These are phyloP conservation scores for Eristalis arbustorum DNA, from an alignment of 2,888 invertebrate genomes.

Conservation along the genomic window DNA sequence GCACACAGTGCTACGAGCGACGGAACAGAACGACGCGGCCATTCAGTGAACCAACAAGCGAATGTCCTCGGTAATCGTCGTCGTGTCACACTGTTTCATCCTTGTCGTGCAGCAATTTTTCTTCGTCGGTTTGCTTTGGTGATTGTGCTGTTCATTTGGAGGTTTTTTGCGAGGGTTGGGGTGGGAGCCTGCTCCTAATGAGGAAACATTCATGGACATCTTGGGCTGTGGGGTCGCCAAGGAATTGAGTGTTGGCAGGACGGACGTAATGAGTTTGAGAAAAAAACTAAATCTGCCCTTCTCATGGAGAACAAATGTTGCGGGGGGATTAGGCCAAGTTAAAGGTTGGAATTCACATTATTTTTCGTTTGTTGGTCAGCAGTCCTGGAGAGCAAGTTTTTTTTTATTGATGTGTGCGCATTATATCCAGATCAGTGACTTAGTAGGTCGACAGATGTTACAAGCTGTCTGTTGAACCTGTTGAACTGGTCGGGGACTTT, in stretches of 20 bases:
- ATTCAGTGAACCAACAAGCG: conserved; percentile 5
- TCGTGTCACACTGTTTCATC: background rate
- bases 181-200: background rate
- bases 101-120: background rate
- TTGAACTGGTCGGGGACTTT: no score
- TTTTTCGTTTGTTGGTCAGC: no score
- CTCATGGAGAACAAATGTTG: background rate
- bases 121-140: conserved; percentile 15
- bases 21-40: conserved; percentile 12
- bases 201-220: background rate
- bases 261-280: background rate
- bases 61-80: conserved; percentile 14
- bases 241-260: background rate
- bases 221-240: background rate
- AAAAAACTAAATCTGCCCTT: background rate
- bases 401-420: no score
- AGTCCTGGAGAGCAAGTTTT: no score
- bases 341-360: background rate
- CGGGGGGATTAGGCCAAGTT: background rate
- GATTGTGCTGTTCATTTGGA: background rate
- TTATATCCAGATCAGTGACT: no score
- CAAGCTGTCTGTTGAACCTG: no score
- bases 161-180: background rate
- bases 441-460: no score
- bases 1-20: background rate